Conservation (phyloP, 2,797 vertebrate species). For the Enteromius argenteus region DNA sequence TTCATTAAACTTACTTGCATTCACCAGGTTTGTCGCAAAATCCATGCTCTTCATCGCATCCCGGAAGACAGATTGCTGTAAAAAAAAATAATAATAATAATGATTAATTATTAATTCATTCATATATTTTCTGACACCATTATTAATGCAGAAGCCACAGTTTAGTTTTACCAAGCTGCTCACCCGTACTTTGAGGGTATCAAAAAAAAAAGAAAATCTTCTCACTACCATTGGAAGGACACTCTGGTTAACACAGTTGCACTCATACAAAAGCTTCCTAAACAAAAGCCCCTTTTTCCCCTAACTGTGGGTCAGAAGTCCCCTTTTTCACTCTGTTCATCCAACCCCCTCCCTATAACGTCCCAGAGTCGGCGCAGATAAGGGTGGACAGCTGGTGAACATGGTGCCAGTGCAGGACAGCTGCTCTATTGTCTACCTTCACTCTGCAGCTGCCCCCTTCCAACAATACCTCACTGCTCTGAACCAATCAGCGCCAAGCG, state of each 20-base stretch:
- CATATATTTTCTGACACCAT: conserved; percentile 45
- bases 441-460: conserved; percentile 98
- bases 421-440: conserved; percentile 99
- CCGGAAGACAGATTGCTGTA: conserved; percentile 93
- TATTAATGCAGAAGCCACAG: conserved; percentile 50
- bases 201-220: conserved; percentile 67
- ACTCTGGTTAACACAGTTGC: conserved; percentile 90
- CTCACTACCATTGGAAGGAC: conserved; percentile 81
- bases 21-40: conserved; percentile 96
- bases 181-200: conserved; percentile 54
- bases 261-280: conserved; percentile 89
- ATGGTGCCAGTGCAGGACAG: conserved; percentile 98
- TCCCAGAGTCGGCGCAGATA: conserved; percentile 87
- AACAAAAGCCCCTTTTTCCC: conserved; percentile 92
- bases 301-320: conserved; percentile 98
- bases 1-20: conserved; percentile 91
- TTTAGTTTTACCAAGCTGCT: conserved; percentile 24
- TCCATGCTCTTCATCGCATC: conserved; percentile 95
- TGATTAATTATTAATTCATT: too few relatives aligned
- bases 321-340: conserved; percentile 88
- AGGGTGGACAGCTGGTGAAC: conserved; percentile 99
- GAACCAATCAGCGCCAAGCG: conserved; percentile 86
- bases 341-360: conserved; percentile 87
- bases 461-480: conserved; percentile 90
- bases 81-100: conserved; percentile 53